A percentile compares a stretch with the other conserved stretches of the same genome.
Evolutionary conservation across 2,888 invertebrate genomes (phyloP).

Genomic region (Lathronympha strigana): DNA sequence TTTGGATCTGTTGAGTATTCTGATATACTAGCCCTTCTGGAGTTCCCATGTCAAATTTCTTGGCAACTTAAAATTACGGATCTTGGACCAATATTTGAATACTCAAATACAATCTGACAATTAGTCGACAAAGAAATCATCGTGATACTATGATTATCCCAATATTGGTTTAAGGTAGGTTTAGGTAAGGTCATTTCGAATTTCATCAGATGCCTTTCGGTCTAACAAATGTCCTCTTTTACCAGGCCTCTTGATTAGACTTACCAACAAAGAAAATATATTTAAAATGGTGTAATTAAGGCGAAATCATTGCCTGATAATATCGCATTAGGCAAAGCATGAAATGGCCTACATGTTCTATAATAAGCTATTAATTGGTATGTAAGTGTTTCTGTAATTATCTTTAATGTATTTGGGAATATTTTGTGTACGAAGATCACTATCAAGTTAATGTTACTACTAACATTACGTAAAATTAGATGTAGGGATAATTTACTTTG

Average conservation of each 20-base stretch:
- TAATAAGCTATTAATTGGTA: conserved; percentile 42
- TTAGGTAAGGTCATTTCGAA: neutral
- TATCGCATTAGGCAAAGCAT: conserved; percentile 62
- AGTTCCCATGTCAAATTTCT: no score
- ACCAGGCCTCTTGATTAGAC: neutral
- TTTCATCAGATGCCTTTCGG: neutral
- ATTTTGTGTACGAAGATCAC: conserved; percentile 28
- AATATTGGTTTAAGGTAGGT: no score
- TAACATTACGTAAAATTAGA: conserved; percentile 9
- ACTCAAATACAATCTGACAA: no score
- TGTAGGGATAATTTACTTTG: conserved; percentile 12
- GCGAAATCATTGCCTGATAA: conserved; percentile 54
- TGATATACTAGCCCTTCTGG: no score
- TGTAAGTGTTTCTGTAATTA: conserved; percentile 39
- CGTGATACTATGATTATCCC: conserved; percentile 29
- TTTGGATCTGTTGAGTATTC: no score
- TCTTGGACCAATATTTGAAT: no score
- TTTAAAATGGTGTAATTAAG: conserved; percentile 34
- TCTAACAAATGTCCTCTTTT: neutral
- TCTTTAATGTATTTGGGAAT: conserved; percentile 33
- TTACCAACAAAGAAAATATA: conserved; percentile 14
- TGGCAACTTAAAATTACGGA: no score
- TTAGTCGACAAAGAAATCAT: conserved; percentile 65
- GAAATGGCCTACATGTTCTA: conserved; percentile 49
- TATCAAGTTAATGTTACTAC: conserved; percentile 13